Percentiles rank a stretch among this genome's conserved stretches.
Conservation (phyloP, 2,797 vertebrate species). For the Philypnodon macrostomus region DNA sequence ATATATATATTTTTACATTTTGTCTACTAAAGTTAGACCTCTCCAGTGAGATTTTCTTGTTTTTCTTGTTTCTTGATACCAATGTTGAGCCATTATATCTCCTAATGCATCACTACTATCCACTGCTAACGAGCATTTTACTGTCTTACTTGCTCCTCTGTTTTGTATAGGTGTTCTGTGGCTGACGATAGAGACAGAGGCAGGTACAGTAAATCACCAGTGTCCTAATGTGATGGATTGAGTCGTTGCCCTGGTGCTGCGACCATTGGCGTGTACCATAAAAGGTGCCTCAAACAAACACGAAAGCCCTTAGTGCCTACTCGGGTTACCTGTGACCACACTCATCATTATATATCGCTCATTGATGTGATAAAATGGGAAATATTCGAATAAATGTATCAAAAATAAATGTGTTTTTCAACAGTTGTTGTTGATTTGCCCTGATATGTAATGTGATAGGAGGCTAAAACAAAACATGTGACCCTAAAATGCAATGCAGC, state of each 20-base stretch:
- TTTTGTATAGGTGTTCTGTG: too few relatives aligned
- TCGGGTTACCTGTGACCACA: constrained; percentile 64
- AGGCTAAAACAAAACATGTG: constrained; percentile 73
- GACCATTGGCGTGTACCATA: constrained; percentile 67
- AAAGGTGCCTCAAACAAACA: constrained; percentile 65
- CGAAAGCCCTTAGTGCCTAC: constrained; percentile 46
- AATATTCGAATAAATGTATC: constrained; percentile 39
- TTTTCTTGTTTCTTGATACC: too few relatives aligned
- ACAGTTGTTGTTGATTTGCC: constrained; percentile 70
- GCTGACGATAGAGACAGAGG: constrained; percentile 66
- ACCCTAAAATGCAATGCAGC: constrained; percentile 55
- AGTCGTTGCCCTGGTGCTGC: constrained; percentile 63
- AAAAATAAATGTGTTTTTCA: constrained; percentile 56
- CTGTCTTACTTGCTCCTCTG: not conserved
- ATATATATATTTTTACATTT: too few relatives aligned
- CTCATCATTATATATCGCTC: constrained; percentile 52
- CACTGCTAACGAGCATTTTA: too few relatives aligned
- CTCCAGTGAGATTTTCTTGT: too few relatives aligned
- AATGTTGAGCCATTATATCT: too few relatives aligned
- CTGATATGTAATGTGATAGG: constrained; percentile 62
- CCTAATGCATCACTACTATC: too few relatives aligned
- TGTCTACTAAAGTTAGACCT: too few relatives aligned
- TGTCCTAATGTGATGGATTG: constrained; percentile 63
- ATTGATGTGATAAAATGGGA: constrained; percentile 28
- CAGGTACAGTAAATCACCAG: constrained; percentile 48